Evolutionary conservation across 1,140 invertebrate species (phyloP), one percentile per base, ranked within the genome.

Genomic region (Lamellibrachia luymesi): DNA sequence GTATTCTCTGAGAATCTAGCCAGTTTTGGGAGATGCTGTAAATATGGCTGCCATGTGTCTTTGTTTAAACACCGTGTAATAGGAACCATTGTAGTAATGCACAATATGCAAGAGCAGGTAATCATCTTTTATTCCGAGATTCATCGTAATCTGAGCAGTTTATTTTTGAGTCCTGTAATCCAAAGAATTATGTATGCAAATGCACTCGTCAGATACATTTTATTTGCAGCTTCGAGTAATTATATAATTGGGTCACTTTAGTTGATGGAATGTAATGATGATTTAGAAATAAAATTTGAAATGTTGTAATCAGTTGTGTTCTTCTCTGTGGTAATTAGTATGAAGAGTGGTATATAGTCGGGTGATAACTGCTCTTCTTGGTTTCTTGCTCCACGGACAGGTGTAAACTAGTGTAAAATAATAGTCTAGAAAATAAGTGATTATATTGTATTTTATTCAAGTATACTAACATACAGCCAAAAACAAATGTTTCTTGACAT

Each of bases 231-330:
- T 8, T 80, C 64, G 64, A 80, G 64, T 22, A 80, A 80, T 80
- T 80, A 22, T 80, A 80, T 10, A 17, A 80, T 22, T 80, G 64
- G 64, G 13, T 80, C 64, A 80, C 17, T 80, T 2, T 80, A 80
- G 64, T 80, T 80, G 64, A 17, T 80, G 64, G 7, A 80, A 80
- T 80, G 64, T 80, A 80, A 80, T 80, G 52, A 56, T 56, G 64
- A 80, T 80, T 80, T 80, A 80, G 64, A 80, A 80, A 80, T 80
- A 80, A 80, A 80, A 80, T 80, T 80, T 10, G 64, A 80, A 80
- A 22, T 80, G 64, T 80, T 80, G 1, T 80, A 80, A 80, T 80
- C 17, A 22, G 38, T 38, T 80, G 64, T 80, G 13, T 80, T 80
- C 64, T 80, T 80, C 38, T 38, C 38, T 38, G 38, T 80, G 25